Evolutionary conservation across 2,888 invertebrate species (phyloP).

Genomic region (Syritta pipiens): DNA sequence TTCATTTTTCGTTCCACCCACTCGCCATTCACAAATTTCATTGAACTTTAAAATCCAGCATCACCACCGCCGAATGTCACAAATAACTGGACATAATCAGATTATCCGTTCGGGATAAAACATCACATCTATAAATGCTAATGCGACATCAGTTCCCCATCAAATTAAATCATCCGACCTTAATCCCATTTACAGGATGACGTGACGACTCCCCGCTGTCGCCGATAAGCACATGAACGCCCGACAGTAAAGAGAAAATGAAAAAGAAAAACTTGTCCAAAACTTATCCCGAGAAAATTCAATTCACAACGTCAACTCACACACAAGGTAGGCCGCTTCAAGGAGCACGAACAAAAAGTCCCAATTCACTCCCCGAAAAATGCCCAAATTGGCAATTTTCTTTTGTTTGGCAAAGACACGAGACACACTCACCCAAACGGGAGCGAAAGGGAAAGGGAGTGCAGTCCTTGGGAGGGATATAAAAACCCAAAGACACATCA

Average conservation of each 20-base stretch:
- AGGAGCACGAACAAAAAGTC: not conserved
- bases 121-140: slow-evolving; percentile 15
- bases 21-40: no score
- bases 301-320: slow-evolving; percentile 11
- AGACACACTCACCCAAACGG: not conserved
- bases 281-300: slow-evolving; percentile 31
- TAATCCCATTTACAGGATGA: slow-evolving; percentile 18
- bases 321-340: not conserved
- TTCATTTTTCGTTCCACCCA: no score
- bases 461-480: slow-evolving; percentile 33
- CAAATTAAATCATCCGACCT: slow-evolving; percentile 33
- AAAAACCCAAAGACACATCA: slow-evolving; percentile 45
- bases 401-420: slow-evolving; percentile 56
- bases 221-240: not conserved
- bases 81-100: slow-evolving; percentile 8
- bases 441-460: slow-evolving; percentile 7
- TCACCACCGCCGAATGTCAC: no score
- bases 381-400: slow-evolving; percentile 61
- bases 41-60: no score
- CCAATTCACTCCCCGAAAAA: slow-evolving; percentile 45
- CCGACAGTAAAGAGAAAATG: not conserved
- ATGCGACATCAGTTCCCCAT: slow-evolving; percentile 27
- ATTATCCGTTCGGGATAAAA: not conserved
- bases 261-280: not conserved
- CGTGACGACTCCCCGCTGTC: not conserved